A percentile compares a stretch with the other conserved stretches of the same genome.
Conservation (phyloP, 2,797 vertebrate species). For the Xenentodon cancila region DNA sequence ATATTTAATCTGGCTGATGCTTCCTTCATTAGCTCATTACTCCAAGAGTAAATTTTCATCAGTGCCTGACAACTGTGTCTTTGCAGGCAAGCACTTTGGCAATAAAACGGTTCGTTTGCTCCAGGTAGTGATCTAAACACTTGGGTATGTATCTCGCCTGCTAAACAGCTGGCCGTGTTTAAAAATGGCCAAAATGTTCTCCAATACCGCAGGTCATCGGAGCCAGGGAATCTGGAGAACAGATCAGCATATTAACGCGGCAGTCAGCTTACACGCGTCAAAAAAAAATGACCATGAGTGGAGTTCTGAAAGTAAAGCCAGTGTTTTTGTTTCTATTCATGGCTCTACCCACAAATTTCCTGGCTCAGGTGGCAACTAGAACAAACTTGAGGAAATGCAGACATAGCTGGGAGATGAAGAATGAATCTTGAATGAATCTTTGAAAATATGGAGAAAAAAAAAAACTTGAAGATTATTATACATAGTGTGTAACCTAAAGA, state of each 20-base stretch:
- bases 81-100: conserved; percentile 33
- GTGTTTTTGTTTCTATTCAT: conserved; percentile 58
- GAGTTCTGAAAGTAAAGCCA: conserved; percentile 30
- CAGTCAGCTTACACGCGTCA: conserved; percentile 23
- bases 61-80: conserved; percentile 6
- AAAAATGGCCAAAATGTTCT: conserved; percentile 28
- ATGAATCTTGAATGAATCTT: too few species aligned
- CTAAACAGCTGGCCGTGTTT: conserved; percentile 32
- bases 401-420: conserved; percentile 18
- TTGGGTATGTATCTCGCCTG: conserved; percentile 15
- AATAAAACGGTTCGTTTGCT: conserved; percentile 10
- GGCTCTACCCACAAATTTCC: conserved; percentile 53
- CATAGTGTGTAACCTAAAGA: too few species aligned
- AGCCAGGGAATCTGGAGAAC: conserved; percentile 46
- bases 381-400: conserved; percentile 30
- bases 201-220: conserved; percentile 23
- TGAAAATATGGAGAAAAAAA: too few species aligned
- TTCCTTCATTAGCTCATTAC: conserved; percentile 39
- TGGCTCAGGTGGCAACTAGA: conserved; percentile 56
- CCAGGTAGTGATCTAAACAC: conserved; percentile 13
- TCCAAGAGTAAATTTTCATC: conserved; percentile 20
- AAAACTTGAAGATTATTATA: too few species aligned
- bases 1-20: conserved; percentile 9
- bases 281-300: conserved; percentile 24
- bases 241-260: conserved; percentile 38